These are phyloP conservation scores for Dicaeum eximium DNA, from an alignment of 2,113 vertebrate species.

Conservation along the genomic window DNA sequence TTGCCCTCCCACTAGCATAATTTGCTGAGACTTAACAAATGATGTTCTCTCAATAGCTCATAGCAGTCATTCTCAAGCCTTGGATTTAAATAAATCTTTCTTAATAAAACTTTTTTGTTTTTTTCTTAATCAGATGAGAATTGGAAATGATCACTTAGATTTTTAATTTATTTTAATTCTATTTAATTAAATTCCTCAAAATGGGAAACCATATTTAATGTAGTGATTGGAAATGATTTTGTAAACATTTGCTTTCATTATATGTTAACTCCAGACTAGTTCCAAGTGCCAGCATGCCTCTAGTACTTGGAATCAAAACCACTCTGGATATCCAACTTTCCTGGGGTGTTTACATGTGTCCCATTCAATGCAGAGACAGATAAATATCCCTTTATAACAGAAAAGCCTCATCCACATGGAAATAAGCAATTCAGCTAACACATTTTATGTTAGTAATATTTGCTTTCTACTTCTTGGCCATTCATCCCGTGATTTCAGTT, in stretches of 20 bases:
- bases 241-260: conserved; percentile 74
- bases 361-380: conserved; percentile 57
- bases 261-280: conserved; percentile 68
- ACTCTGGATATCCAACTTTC: conserved; percentile 63
- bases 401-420: conserved; percentile 54
- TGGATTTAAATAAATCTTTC: conserved; percentile 67
- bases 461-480: conserved; percentile 34
- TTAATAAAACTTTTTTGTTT: conserved; percentile 62
- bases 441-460: conserved; percentile 47
- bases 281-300: conserved; percentile 57
- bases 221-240: conserved; percentile 69
- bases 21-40: conserved; percentile 65
- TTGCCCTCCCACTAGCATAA: conserved; percentile 62
- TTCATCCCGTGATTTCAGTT: conserved; percentile 18
- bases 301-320: conserved; percentile 62
- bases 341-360: conserved; percentile 65
- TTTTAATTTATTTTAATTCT: conserved; percentile 70
- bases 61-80: conserved; percentile 56
- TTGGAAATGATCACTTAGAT: conserved; percentile 67
- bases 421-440: conserved; percentile 46
- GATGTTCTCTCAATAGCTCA: conserved; percentile 60
- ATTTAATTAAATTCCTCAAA: conserved; percentile 68
- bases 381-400: conserved; percentile 58
- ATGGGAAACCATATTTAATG: conserved; percentile 68
- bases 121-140: conserved; percentile 60